These are phyloP conservation scores for Yponomeuta cagnagella DNA, from an alignment of 2,888 invertebrate species.

Conservation along the genomic window DNA sequence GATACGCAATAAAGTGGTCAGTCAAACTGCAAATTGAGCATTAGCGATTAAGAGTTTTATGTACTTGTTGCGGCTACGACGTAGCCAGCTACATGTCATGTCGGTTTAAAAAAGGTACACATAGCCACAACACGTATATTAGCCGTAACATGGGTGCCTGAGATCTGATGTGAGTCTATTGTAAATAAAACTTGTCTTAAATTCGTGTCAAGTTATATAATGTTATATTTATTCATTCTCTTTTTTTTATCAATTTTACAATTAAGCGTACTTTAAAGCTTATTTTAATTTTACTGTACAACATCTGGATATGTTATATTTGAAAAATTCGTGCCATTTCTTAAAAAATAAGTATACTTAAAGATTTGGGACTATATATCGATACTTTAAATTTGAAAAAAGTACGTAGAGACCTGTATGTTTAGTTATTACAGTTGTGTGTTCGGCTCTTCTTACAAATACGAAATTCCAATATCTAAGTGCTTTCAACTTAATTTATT, in stretches of 20 bases:
- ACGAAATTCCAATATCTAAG: not conserved
- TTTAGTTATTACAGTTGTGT: not conserved
- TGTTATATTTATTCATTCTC: not conserved
- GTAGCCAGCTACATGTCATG: not conserved
- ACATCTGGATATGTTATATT: not conserved
- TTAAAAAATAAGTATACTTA: not conserved
- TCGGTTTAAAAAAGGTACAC: not conserved
- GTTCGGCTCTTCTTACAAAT: not conserved
- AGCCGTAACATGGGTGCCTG: not conserved
- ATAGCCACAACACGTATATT: not conserved
- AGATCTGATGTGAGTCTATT: not conserved
- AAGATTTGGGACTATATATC: not conserved
- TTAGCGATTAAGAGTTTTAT: not conserved
- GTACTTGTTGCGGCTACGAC: not conserved
- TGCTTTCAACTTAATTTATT: not conserved
- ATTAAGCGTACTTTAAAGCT: not conserved
- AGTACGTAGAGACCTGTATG: not conserved
- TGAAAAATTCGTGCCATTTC: not conserved
- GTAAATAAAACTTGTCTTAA: not conserved
- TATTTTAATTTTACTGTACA: not conserved
- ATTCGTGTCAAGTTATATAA: not conserved
- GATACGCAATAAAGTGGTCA: slow-evolving; percentile 58
- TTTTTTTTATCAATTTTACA: not conserved
- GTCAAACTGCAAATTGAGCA: slow-evolving; percentile 38
- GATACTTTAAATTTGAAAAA: not conserved